phyloP scores from a whole-genome alignment of 64 coral and sea anemone species.

The Montipora sp. region DNA sequence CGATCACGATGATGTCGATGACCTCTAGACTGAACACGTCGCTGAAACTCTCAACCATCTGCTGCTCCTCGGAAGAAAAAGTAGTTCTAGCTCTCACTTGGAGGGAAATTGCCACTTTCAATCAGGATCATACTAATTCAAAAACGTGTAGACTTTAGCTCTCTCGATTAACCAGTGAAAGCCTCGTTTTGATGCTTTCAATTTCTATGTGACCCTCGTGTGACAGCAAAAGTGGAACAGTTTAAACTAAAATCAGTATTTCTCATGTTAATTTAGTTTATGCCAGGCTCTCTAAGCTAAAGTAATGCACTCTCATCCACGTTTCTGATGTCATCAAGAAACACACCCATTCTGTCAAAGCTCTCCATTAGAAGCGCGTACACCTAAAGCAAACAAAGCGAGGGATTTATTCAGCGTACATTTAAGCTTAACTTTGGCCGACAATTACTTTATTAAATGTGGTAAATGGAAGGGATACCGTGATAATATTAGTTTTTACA shows the following conservation, averaged over 20 bases:
- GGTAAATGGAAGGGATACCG: no score
- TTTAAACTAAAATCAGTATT: not conserved
- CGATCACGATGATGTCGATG: slow-evolving; percentile 11
- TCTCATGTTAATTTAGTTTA: not conserved
- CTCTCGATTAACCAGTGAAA: slow-evolving; percentile 1
- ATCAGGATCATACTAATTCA: slow-evolving; percentile 6
- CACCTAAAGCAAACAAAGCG: no score
- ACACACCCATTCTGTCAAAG: slow-evolving; percentile 49
- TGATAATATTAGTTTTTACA: no score
- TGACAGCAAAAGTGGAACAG: not conserved
- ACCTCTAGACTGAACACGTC: not conserved
- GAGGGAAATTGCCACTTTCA: not conserved
- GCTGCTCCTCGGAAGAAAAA: not conserved
- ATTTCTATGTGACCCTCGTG: not conserved
- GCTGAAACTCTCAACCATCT: slow-evolving; percentile 6
- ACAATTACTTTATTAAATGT: no score
- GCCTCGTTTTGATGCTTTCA: not conserved
- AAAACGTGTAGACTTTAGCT: not conserved
- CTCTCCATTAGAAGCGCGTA: not conserved
- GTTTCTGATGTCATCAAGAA: slow-evolving; percentile 47
- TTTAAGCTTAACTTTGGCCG: no score
- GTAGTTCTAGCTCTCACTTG: not conserved
- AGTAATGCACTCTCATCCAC: not conserved
- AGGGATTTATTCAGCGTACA: no score
- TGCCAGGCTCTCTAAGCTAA: not conserved